These are phyloP conservation scores for Neolamprologus hecqui DNA, from an alignment of 2,113 vertebrate genomes.

Conservation along the genomic window DNA sequence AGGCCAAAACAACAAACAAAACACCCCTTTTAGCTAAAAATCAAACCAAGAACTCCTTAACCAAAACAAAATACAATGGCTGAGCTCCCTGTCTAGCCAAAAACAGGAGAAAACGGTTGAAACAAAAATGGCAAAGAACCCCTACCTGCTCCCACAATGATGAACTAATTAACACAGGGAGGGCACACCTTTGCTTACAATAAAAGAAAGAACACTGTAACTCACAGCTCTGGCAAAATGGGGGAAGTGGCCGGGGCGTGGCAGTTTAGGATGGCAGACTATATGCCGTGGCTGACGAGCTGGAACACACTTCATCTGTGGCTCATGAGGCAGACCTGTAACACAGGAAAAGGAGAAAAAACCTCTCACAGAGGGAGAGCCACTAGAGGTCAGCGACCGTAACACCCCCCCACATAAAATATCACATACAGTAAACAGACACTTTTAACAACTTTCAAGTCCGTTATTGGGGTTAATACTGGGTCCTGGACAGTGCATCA, in stretches of 20 bases:
- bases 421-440: too few relatives aligned
- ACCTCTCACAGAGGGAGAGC: too few relatives aligned
- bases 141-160: neutral
- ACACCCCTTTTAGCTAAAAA: neutral
- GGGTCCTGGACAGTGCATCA: too few relatives aligned
- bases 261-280: neutral
- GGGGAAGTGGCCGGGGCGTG: neutral
- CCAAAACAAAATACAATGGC: neutral
- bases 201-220: neutral
- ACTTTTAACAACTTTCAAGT: too few relatives aligned
- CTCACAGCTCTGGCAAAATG: neutral
- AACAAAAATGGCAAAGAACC: neutral
- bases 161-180: neutral
- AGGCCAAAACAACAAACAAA: neutral
- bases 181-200: neutral
- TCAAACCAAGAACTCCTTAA: neutral
- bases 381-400: too few relatives aligned
- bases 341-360: too few relatives aligned
- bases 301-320: too few relatives aligned
- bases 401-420: too few relatives aligned
- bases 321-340: too few relatives aligned
- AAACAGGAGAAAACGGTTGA: neutral
- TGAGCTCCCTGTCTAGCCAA: neutral
- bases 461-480: too few relatives aligned
- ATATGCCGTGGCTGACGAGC: too few relatives aligned